Conservation (phyloP, 2,113 vertebrate species). For the Helogale parvula region DNA sequence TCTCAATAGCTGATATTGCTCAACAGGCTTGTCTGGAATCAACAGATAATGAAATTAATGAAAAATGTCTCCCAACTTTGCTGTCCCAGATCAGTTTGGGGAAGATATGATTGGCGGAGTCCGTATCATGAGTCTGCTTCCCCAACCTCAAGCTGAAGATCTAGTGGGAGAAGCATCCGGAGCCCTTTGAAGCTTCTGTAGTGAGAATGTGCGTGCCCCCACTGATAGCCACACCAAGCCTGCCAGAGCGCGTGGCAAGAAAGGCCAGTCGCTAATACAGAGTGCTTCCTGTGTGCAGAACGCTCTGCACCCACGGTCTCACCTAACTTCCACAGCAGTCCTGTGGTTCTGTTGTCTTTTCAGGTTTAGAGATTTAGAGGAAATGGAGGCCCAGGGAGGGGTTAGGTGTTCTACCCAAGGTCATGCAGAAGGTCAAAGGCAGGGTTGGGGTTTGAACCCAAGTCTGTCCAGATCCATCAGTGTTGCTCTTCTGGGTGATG, state of each 20-base stretch:
- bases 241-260: fast-evolving
- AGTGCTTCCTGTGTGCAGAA: fast-evolving
- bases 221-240: not conserved
- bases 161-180: not conserved
- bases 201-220: fast-evolving
- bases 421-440: not conserved
- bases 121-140: not conserved
- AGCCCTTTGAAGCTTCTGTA: not conserved
- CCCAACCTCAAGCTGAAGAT: not conserved
- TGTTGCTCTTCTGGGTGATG: not conserved
- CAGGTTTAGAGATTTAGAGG: not conserved
- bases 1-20: not conserved
- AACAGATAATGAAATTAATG: not conserved
- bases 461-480: not conserved
- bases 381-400: not conserved
- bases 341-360: not conserved
- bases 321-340: not conserved
- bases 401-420: not conserved
- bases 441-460: not conserved
- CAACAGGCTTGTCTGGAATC: not conserved
- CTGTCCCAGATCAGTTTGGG: not conserved
- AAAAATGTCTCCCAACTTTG: not conserved
- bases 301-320: not conserved
- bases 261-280: not conserved
- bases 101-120: not conserved